These are phyloP conservation scores for Ceyx melanurus DNA, from an alignment of 2,113 vertebrate genomes.

Conservation along the genomic window DNA sequence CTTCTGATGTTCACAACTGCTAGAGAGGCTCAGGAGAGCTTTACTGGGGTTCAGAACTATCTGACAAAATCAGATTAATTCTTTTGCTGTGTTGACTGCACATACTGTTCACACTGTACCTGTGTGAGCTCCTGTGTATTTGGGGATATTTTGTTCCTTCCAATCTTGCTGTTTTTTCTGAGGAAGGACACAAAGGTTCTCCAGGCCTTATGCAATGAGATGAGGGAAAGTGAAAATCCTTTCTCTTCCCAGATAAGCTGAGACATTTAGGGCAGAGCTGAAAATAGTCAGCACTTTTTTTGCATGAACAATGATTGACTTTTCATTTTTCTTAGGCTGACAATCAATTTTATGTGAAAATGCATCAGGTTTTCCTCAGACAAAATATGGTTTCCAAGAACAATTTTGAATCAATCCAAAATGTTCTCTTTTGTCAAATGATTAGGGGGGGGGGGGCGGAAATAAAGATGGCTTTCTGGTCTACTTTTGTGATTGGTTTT, in stretches of 20 bases:
- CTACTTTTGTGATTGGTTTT: slow-evolving; percentile 4
- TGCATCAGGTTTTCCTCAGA: neutral
- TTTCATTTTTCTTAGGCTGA: neutral
- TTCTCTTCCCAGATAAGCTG: neutral
- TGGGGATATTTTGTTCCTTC: neutral
- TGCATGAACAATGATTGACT: neutral
- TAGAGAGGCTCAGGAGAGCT: neutral
- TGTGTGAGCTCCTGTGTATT: rapidly evolving
- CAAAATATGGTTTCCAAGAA: neutral
- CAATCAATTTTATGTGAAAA: slow-evolving; percentile 33
- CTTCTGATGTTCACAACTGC: neutral
- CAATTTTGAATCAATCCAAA: neutral
- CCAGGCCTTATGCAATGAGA: rapidly evolving
- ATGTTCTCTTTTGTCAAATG: slow-evolving; percentile 31
- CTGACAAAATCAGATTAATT: neutral
- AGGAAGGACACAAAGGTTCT: neutral
- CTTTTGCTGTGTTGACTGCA: neutral
- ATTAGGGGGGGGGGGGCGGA: neutral
- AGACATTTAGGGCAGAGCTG: neutral
- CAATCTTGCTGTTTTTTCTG: neutral
- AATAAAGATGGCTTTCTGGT: neutral
- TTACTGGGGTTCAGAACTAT: neutral
- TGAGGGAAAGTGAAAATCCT: neutral
- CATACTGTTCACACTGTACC: neutral
- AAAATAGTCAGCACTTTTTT: neutral